phyloP scores from a whole-genome alignment of 2,113 vertebrate species.

The Crotophaga sulcirostris region DNA sequence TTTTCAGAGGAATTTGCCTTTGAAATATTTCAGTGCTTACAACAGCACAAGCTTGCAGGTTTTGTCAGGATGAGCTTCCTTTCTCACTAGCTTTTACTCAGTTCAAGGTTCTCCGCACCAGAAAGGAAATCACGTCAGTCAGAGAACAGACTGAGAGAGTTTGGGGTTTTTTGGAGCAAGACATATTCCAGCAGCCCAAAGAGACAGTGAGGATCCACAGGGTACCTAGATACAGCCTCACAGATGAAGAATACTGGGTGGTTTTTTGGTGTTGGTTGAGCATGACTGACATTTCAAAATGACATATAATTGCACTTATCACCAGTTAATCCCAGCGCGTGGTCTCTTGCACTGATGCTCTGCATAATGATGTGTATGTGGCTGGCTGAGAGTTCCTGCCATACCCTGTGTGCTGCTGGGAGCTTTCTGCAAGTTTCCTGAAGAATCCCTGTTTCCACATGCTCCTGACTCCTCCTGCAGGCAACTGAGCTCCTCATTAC shows the following conservation, averaged over 20 bases:
- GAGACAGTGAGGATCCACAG: not conserved
- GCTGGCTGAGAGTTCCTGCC: not conserved
- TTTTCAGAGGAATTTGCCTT: not conserved
- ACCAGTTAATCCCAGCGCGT: not conserved
- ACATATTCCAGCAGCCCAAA: not conserved
- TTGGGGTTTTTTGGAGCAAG: not conserved
- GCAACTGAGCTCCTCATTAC: not conserved
- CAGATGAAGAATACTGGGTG: not conserved
- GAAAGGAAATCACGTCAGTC: not conserved
- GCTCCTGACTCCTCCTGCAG: constrained; percentile 28
- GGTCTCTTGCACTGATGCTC: not conserved
- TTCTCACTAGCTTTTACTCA: not conserved
- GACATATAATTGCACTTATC: not conserved
- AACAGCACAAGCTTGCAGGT: not conserved
- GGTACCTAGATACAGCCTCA: not conserved
- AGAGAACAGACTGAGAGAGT: not conserved
- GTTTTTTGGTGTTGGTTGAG: not conserved
- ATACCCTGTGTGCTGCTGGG: not conserved
- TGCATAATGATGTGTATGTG: fast-evolving
- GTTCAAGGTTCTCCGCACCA: fast-evolving
- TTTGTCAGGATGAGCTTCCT: not conserved
- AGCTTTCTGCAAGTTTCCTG: not conserved
- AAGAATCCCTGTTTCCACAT: not conserved
- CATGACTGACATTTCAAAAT: not conserved
- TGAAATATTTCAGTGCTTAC: constrained; percentile 8